Percentiles rank a stretch among this genome's conserved stretches.
These are phyloP conservation scores for Platyrinchus mystaceus DNA, from an alignment of 2,797 vertebrate species.

Conservation along the genomic window DNA sequence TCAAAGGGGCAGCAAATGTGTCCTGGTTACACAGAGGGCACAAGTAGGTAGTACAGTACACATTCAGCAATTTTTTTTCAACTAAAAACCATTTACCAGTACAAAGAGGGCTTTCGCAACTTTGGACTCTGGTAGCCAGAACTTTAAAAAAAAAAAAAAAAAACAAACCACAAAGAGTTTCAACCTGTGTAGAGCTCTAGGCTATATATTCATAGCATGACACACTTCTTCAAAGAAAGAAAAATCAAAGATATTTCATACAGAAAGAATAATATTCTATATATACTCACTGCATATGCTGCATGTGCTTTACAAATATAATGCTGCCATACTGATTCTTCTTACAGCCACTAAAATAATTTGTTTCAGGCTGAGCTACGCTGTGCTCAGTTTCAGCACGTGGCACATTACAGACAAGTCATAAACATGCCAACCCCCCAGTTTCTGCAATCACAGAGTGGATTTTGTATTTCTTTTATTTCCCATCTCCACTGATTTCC, in stretches of 20 bases:
- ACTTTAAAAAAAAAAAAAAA: not conserved
- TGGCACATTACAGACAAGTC: not conserved
- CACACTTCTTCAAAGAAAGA: not conserved
- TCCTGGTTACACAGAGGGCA: not conserved
- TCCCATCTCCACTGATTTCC: not conserved
- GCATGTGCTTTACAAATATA: not conserved
- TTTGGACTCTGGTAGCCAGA: not conserved
- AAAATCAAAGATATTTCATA: not conserved
- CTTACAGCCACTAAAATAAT: not conserved
- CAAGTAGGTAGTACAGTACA: not conserved
- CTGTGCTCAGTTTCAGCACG: not conserved
- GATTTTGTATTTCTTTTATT: not conserved
- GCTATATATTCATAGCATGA: not conserved
- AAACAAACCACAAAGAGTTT: not conserved
- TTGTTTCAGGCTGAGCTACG: not conserved
- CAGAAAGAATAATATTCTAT: not conserved
- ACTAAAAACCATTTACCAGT: not conserved
- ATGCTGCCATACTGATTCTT: not conserved
- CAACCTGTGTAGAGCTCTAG: not conserved
- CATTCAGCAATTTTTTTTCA: not conserved
- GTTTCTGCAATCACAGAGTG: accelerated
- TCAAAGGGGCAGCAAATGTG: not conserved
- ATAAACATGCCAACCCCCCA: not conserved
- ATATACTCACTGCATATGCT: not conserved
- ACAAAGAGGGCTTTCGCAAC: not conserved